Evolutionary conservation across 2,797 vertebrate genomes (phyloP), one percentile per base, ranked within the genome.

Genomic region (Diplodus puntazzo): DNA sequence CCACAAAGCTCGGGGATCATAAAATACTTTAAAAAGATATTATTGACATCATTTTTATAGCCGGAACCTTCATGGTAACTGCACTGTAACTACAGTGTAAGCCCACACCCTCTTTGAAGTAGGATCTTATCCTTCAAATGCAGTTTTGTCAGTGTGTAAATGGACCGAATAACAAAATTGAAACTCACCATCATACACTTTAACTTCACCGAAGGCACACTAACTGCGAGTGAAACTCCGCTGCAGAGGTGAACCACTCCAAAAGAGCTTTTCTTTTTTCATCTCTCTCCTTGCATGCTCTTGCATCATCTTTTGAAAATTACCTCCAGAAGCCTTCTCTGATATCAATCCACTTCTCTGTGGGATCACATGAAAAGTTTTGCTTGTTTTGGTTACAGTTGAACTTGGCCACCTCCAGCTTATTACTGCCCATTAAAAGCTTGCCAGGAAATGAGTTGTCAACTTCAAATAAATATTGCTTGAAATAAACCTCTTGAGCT

Each of bases 391-490:
- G 67, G 75, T 89, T 88, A 79, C 66, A 72, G 76, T 69, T 88
- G 55, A 87, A 81, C 77, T 83, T 60, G 43, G 82, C 67, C 71
- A 72, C 46, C 62, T 77, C 18, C 5, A 57, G 59, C 65, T 27
- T 48, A 25, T 85, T 71, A 72, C 81, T 57, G 73, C 65, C 79
- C 39, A 63, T 73, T 73, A 62, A 84, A 81, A 23, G 55, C 50
- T 52, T 87, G 84, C 91, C 89, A 90, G 91, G 86, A 91, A 90
- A 91, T 70, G 85, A 87, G 27, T 80, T 73, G 85, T 88, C 81
- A 82, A 71, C 80, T 83, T 90, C 68, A 87, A 91, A 91, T 92
- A 90, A 92, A 93, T 86, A 77, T 69, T 53, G 76, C 80, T 67
- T 85, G 57, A 87, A 87, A 84, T 87, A 86, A 84, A 79, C 62